Evolutionary conservation across 2,888 invertebrate species (phyloP), one percentile per base, ranked within the genome.

Genomic region (Nasonia oneida): DNA sequence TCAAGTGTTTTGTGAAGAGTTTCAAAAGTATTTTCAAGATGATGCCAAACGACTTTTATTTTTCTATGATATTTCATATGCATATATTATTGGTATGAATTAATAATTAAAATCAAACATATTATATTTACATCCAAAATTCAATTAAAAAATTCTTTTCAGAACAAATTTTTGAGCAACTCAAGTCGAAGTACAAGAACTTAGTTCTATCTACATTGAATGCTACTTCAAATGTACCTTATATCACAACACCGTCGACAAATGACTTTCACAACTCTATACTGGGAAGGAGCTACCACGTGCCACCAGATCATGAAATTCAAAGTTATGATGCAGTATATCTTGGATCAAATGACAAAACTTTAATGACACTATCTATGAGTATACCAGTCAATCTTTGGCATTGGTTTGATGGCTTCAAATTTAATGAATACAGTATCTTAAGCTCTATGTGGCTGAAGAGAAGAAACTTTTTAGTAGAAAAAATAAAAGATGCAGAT

Each of bases 401-500:
- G 95, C 94, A 95, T 88, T 94, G 95, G 81, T 94, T 95, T 33
- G 90, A 93, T 10, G 91, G 91, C 39, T 91, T 89, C 47, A 93
- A 91, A 79, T 87, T 95, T 0, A 88, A 87, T 50, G 89, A 92
- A 74, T 93, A 93, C 39, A 93, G 95, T 84, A 90, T 92, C 71
- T 87, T 93, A 10, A 75, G 29, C 15, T 80, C 83, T 47, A 6
- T 70, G 87, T 96, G 96, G 94, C 95, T 99, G 81, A 97, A 96
- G 92, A 95, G 97, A 85, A 95, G 98, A 86, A 95, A 97, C 88
- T 98, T 95, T 92, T 94, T 98, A 80, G 95, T 98, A 42, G 99
- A 99, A 94, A 97, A 97, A 92, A 96, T 98, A 87, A 98, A 97
- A 93, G 99, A 99, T 94, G 98, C 98, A 0, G 95, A 95, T 88